These are phyloP conservation scores for Crambe crambe DNA, from an alignment of 37 sponge, comb jelly and placozoan genomes.

Conservation along the genomic window DNA sequence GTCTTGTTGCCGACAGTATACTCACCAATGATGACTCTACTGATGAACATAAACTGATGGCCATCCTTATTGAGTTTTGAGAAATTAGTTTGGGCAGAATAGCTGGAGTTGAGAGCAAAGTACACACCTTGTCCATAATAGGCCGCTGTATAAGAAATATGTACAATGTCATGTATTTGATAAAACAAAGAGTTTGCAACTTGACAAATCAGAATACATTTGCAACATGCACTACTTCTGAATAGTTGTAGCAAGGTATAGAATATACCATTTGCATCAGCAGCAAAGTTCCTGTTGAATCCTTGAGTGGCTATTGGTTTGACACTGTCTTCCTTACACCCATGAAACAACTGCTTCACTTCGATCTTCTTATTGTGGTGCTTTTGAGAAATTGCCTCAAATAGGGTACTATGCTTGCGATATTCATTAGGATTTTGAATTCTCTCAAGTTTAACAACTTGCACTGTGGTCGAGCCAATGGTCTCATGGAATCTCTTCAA, in stretches of 20 bases:
- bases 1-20: constrained; percentile 33
- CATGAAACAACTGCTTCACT: constrained; percentile 58
- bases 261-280: constrained; percentile 57
- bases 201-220: no score
- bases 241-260: no score
- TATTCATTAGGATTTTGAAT: constrained; percentile 54
- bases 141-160: constrained; percentile 35
- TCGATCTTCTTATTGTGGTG: neutral
- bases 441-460: constrained; percentile 22
- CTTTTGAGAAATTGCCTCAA: neutral
- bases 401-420: constrained; percentile 9
- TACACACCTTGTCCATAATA: constrained; percentile 62
- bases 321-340: constrained; percentile 6
- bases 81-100: constrained; percentile 53
- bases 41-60: constrained; percentile 46
- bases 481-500: constrained; percentile 35
- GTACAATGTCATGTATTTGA: neutral
- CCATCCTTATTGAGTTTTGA: constrained; percentile 30
- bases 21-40: constrained; percentile 46
- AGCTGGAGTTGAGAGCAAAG: constrained; percentile 48
- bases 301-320: constrained; percentile 52
- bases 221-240: neutral
- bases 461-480: neutral
- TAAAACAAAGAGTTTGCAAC: neutral
- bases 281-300: constrained; percentile 78